Base-by-base conservation (phyloP, 2,888 invertebrate genomes). In the Gymnoscelis rufifasciata region DNA sequence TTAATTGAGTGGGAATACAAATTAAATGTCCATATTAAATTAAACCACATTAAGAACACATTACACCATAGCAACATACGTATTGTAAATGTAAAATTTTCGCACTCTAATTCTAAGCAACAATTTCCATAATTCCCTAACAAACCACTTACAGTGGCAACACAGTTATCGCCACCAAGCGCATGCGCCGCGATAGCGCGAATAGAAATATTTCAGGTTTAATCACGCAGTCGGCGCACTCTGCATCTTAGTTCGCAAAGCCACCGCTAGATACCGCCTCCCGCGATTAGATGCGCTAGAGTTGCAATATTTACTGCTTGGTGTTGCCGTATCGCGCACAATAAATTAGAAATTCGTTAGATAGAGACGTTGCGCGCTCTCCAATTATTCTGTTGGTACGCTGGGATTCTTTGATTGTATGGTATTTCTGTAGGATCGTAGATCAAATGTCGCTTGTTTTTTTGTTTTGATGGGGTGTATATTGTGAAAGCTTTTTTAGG, bases 261-360 rank as follows among this genome's bases (percentile, higher is more conserved):
- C 78, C 73, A 78, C 84, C 83, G 87, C 83, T 63, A 80, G 86
- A 86, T 86, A 83, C 70, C 78, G 77, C 77, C 67, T 63, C 65
- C 54, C 26, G 54, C 52, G 87, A 87, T 86, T 80, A 86, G 86
- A 87, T 86, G 82, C 74, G 75, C 74, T 76, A 67, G 74, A 86
- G n/a, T n/a, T 86, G 74, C 74, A 77, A 67, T 74, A 86, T 86
- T 86, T 86, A 84, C 80, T 70, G 78, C 80, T 38, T 70, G 67
- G 66, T 64, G 71, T 63, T 19, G 19, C 5, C 19, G 69, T 58
- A 86, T 86, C 84, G 76, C 72, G 64, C 68, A 72, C 80, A 68
- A 81, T 88, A 87, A 86, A 88, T 88, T 88, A 83, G 84, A 84
- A 84, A 84, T 87, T 86, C 78, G 83, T 83, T 84, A 87, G 87